Evolutionary conservation across 2,888 invertebrate species (phyloP).

Genomic region (Perithous albicinctus): DNA sequence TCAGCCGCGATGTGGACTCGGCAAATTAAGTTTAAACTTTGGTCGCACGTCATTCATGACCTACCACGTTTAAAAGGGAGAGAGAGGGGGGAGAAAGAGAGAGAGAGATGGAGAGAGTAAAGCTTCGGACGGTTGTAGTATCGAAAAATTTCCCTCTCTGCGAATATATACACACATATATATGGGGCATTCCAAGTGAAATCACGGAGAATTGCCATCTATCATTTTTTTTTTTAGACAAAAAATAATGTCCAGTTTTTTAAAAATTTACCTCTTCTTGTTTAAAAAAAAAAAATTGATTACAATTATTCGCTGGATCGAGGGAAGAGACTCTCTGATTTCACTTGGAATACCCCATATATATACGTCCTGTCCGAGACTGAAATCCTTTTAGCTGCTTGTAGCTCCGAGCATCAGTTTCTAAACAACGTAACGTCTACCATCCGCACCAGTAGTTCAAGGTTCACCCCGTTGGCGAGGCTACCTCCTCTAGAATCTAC

Average conservation of each 20-base stretch:
- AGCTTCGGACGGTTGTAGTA: neutral
- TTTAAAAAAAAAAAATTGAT: too few species aligned
- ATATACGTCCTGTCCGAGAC: conserved; percentile 15
- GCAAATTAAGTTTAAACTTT: conserved; percentile 49
- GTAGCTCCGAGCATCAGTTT: conserved; percentile 7
- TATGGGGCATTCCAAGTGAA: too few species aligned
- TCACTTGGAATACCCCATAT: too few species aligned
- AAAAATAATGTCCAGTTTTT: too few species aligned
- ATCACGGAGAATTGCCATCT: too few species aligned
- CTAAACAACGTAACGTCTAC: neutral
- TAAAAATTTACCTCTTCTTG: too few species aligned
- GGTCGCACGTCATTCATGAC: conserved; percentile 23
- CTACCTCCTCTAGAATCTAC: neutral
- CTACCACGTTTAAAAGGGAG: neutral
- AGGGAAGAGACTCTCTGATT: too few species aligned
- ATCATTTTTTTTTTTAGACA: too few species aligned
- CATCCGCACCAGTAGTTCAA: conserved; percentile 21
- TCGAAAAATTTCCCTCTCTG: conserved; percentile 9
- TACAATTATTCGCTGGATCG: too few species aligned
- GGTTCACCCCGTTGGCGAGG: conserved; percentile 7
- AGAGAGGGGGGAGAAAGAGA: too few species aligned
- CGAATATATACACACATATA: too few species aligned
- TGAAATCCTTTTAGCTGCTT: conserved; percentile 34
- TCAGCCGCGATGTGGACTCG: neutral
- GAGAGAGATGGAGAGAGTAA: neutral